Base-by-base conservation (phyloP, 37 sponge, comb jelly and placozoan genomes). In the Aphrocallistes beatrix region DNA sequence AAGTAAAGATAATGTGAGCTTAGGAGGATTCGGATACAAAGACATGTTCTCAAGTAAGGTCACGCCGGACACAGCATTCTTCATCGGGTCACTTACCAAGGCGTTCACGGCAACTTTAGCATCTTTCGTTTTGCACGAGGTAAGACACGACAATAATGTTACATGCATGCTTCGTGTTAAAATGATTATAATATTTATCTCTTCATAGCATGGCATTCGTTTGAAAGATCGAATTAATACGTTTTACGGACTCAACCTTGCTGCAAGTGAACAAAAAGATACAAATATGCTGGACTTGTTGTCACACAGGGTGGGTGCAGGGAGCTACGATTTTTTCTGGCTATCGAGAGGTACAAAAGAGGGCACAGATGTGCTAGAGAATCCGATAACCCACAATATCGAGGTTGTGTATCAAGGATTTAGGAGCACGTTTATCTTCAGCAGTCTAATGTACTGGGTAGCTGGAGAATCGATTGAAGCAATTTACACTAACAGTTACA, bases 381-480 rank as follows among this genome's bases (percentile, higher is more conserved):
- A 60, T 30, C 75, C 75, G 34, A 19, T 60, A 30, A 60, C 75
- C n/a, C 10, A 60, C 75, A 60, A 60, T 19, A 60, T 60, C 25
- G 17, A 60, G 75, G 75, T 60, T 3, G 21, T 60, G 34, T 30
- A 60, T 30, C 75, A 60, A 13, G 75, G 75, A 13, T 60, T 60
- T 30, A 60, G 75, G 75, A 60, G 75, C n/a, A 28, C 25, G 21
- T 60, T 60, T 30, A 60, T 60, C 25, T 60, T 32, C 75, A 60
- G 75, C 34, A 60, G 75, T 28, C 75, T 60, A 3, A 60, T 60
- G 75, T 60, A 60, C 75, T 60, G 75, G 75, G 75, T 60, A 13
- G 8, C n/a, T 19, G 75, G 75, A 3, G 75, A 60, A 30, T 19
- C 75, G 6, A 8, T 60, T 19, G 75, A 60, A 13, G 75, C 75